Conservation (phyloP, 1,140 invertebrate species). For the Apis laboriosa region DNA sequence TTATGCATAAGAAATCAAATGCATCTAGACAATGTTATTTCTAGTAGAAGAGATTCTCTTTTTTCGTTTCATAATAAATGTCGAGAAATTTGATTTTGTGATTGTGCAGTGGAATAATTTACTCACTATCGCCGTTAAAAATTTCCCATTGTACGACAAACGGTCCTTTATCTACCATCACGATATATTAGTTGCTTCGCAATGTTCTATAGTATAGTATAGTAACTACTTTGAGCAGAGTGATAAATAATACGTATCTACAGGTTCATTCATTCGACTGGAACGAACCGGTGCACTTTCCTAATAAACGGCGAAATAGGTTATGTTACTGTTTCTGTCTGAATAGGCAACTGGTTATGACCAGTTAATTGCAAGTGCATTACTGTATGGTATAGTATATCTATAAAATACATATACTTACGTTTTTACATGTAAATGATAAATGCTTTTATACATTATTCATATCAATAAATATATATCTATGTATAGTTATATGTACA, state of each 20-base stretch:
- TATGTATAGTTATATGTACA: too few species aligned
- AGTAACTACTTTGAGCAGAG: not conserved
- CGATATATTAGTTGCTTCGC: not conserved
- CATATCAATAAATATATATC: too few species aligned
- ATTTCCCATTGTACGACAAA: not conserved
- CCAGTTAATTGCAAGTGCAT: not conserved
- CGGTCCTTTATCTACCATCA: not conserved
- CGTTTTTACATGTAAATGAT: not conserved
- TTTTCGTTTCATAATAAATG: not conserved
- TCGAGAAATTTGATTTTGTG: not conserved
- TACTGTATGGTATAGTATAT: too few species aligned
- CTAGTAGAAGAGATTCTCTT: too few species aligned
- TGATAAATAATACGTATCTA: not conserved
- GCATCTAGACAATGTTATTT: not conserved
- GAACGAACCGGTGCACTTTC: not conserved
- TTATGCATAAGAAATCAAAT: not conserved
- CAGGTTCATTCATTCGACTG: not conserved
- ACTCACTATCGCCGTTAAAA: not conserved
- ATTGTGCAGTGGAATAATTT: not conserved
- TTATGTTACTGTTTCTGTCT: not conserved
- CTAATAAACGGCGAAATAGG: not conserved
- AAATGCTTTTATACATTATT: not conserved
- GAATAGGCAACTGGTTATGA: not conserved
- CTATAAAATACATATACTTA: too few species aligned
- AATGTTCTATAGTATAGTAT: not conserved